phyloP scores from a whole-genome alignment of 1,140 invertebrate species.

The Drosophila azteca region DNA sequence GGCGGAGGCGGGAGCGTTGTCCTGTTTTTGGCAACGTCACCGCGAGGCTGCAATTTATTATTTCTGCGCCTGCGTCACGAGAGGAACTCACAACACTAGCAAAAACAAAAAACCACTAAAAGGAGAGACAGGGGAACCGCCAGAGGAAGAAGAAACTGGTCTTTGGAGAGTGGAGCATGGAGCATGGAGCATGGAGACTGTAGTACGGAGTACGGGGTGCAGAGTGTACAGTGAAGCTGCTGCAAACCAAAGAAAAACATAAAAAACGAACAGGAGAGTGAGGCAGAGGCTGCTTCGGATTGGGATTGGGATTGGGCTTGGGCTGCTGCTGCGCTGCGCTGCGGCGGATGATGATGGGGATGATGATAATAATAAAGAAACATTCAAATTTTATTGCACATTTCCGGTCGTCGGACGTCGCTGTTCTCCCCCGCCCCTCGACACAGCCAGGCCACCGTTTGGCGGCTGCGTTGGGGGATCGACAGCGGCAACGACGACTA shows the following conservation, averaged over 20 bases:
- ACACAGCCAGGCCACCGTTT: background rate
- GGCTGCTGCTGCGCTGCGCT: conserved; percentile 48
- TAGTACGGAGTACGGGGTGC: no score
- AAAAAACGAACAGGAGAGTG: conserved; percentile 41
- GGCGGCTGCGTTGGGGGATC: conserved; percentile 48
- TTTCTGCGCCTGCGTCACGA: conserved; percentile 67
- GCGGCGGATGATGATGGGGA: conserved; percentile 72
- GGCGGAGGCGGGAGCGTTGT: conserved; percentile 45
- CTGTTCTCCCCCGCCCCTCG: no score
- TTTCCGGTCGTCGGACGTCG: conserved; percentile 71
- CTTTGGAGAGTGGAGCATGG: conserved; percentile 14
- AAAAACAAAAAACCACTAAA: conserved; percentile 14
- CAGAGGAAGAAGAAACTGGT: conserved; percentile 33
- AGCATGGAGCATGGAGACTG: conserved; percentile 19
- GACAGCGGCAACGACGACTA: conserved; percentile 13
- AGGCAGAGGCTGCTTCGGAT: conserved; percentile 27
- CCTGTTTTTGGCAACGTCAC: conserved; percentile 80
- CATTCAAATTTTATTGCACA: conserved; percentile 83
- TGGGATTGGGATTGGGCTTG: conserved; percentile 39
- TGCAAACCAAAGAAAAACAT: conserved; percentile 46
- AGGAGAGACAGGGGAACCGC: conserved; percentile 8
- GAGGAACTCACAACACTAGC: conserved; percentile 30
- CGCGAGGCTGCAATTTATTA: conserved; percentile 73
- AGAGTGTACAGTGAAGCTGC: conserved; percentile 3
- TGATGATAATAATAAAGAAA: conserved; percentile 82